phyloP scores from a whole-genome alignment of 2,113 vertebrate species.

The Gymnorhina tibicen region DNA sequence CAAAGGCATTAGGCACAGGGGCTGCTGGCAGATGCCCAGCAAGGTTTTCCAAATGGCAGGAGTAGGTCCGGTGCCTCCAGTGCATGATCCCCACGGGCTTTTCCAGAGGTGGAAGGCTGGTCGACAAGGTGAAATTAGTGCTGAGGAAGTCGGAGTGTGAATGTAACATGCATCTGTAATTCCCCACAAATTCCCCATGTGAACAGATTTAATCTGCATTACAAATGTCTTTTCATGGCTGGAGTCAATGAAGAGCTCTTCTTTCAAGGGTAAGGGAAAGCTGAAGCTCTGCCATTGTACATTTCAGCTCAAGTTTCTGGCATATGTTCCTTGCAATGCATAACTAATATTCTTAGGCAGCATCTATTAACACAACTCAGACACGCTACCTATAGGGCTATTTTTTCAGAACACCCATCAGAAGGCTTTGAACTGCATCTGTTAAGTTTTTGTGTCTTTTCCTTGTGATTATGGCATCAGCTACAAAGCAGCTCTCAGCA shows the following conservation, averaged over 20 bases:
- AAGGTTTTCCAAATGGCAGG: background rate
- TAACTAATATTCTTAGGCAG: background rate
- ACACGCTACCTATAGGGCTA: background rate
- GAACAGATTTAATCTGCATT: constrained; percentile 32
- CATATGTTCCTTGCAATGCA: background rate
- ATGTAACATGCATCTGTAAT: background rate
- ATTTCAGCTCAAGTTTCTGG: background rate
- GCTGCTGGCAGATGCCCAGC: background rate
- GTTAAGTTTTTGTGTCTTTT: background rate
- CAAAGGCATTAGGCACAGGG: background rate
- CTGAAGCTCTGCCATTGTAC: background rate
- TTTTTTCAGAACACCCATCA: background rate
- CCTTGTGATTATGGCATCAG: background rate
- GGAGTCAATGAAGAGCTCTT: background rate
- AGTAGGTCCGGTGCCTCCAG: too few species aligned
- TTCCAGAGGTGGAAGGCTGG: background rate
- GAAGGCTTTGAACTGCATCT: background rate
- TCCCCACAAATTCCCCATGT: background rate
- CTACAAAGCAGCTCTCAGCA: background rate
- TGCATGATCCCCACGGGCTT: background rate
- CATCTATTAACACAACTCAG: background rate
- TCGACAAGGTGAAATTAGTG: background rate
- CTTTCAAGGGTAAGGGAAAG: background rate
- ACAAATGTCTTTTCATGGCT: constrained; percentile 21
- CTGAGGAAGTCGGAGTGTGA: background rate